Evolutionary conservation across 2,888 invertebrate species (phyloP).

Genomic region (Unio pictorum): DNA sequence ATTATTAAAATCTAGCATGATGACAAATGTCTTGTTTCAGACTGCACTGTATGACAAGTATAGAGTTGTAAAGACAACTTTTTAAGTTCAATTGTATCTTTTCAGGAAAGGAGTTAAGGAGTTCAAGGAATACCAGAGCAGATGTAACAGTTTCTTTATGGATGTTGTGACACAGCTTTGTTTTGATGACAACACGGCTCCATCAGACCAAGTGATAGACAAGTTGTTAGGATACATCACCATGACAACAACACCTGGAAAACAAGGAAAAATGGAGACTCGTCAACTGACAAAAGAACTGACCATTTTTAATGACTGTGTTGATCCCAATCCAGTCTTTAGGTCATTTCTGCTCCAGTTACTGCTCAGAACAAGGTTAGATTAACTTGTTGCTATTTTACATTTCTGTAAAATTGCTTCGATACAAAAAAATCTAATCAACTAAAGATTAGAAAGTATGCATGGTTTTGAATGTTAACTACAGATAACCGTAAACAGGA

Average conservation of each 20-base stretch:
- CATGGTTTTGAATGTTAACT: too few species aligned
- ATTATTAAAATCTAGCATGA: too few species aligned
- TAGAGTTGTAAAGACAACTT: neutral
- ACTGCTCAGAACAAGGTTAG: conserved; percentile 53
- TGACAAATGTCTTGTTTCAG: too few species aligned
- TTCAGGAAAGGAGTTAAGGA: conserved; percentile 26
- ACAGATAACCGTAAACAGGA: too few species aligned
- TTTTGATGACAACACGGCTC: conserved; percentile 39
- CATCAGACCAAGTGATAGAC: conserved; percentile 41
- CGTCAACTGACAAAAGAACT: conserved; percentile 39
- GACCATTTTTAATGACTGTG: conserved; percentile 52
- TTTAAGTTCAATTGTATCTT: neutral
- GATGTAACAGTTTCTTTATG: conserved; percentile 55
- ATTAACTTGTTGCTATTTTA: neutral
- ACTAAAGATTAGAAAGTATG: too few species aligned
- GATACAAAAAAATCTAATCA: too few species aligned
- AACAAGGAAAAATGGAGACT: conserved; percentile 10
- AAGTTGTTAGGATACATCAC: conserved; percentile 47
- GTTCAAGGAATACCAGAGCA: conserved; percentile 39
- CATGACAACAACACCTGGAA: conserved; percentile 5
- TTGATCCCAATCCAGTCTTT: conserved; percentile 63
- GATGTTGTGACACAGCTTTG: conserved; percentile 55
- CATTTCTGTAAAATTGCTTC: too few species aligned
- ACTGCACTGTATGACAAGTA: neutral
- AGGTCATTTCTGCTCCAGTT: conserved; percentile 60